Evolutionary conservation across 1,140 invertebrate genomes (phyloP), one percentile per base, ranked within the genome.

Genomic region (Mylabris phalerata): DNA sequence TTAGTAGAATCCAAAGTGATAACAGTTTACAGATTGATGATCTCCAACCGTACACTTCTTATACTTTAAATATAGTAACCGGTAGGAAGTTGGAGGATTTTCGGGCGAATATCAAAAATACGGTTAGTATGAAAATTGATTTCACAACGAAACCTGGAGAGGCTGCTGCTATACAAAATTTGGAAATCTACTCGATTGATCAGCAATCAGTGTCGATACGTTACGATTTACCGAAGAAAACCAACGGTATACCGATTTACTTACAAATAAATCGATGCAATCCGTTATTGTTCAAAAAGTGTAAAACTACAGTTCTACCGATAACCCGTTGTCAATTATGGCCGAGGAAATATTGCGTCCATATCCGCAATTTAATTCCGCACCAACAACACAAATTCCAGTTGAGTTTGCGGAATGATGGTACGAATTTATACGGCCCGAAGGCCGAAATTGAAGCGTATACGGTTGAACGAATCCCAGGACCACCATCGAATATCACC

Each of bases 141-240:
- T 67, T 69, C 48, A 60, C 48, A 7, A 69, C 67, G 5, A 48
- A 63, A 47, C 49, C 67, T 10, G 67, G 65, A 58, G 46, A 27
- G 27, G 67, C 67, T 26, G 49, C 60, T 19, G 5, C 60, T 24
- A 57, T 66, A 6, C 46, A 48, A 59, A 68, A 69, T 32, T 48
- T 67, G 9, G 66, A 69, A 61, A 9, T 68, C 7, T 69, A 67
- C 46, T 59, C 66, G 7, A 63, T 64, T 7, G 66, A 57, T 13
- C 11, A 49, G 3, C 60, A 66, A 27, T 58, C 55, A 4, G 59
- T 62, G 2, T 67, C 57, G 11, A 19, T 69, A 4, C 46, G 67
- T 6, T 69, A 68, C 48, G 62, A 69, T 13, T 47, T 69, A 19
- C 67, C 67, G 4, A 43, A 32, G 25, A 58, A 61, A 38, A n/a